A percentile compares a stretch with the other conserved stretches of the same genome.
Evolutionary conservation across 1,140 invertebrate species (phyloP).

Genomic region (Drosophila lacertosa): DNA sequence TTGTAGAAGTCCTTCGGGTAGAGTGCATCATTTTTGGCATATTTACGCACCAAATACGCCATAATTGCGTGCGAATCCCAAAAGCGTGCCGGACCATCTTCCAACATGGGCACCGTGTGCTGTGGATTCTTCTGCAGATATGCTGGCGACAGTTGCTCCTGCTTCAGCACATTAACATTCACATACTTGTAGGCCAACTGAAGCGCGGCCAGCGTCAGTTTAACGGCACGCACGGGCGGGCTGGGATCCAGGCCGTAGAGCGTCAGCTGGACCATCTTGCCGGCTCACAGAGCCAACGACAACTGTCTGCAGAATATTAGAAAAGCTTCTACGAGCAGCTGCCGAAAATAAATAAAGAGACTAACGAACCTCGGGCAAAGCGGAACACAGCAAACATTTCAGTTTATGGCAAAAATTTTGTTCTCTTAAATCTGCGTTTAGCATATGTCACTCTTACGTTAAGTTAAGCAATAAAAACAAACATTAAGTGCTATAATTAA

Average conservation of each 20-base stretch:
- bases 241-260: conserved; percentile 79
- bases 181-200: conserved; percentile 83
- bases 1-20: conserved; percentile 86
- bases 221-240: conserved; percentile 84
- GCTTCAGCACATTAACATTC: conserved; percentile 86
- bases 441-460: too few species aligned
- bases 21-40: conserved; percentile 85
- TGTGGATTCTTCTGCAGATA: conserved; percentile 84
- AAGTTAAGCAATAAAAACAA: too few species aligned
- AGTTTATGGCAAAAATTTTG: background rate
- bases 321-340: background rate
- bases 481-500: too few species aligned
- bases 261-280: conserved; percentile 64
- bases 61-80: conserved; percentile 84
- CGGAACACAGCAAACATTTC: background rate
- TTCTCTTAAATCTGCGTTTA: background rate
- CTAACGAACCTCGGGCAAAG: too few species aligned
- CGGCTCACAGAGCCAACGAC: background rate
- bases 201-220: conserved; percentile 84
- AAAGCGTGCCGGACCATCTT: conserved; percentile 62
- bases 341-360: background rate
- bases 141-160: conserved; percentile 87
- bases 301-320: background rate
- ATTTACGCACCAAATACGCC: conserved; percentile 86
- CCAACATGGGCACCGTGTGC: conserved; percentile 80